Evolutionary conservation across 2,797 vertebrate species (phyloP).

Genomic region (Emys orbicularis): DNA sequence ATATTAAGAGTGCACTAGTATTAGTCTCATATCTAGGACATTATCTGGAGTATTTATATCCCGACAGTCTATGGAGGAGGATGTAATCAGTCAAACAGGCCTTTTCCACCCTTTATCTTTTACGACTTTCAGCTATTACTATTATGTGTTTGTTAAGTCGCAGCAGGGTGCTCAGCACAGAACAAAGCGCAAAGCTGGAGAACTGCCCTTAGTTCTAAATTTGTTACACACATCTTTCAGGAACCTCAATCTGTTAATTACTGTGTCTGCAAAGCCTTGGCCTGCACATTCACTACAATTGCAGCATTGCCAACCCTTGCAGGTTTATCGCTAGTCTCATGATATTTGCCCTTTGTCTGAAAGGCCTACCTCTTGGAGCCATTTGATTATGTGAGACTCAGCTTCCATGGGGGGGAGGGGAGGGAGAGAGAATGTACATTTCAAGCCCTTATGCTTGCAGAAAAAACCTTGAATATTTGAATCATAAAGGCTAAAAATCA

Average conservation of each 20-base stretch:
- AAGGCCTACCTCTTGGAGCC: conserved; percentile 26
- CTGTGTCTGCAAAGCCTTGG: conserved; percentile 53
- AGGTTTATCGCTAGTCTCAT: conserved; percentile 58
- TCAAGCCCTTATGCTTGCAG: neutral
- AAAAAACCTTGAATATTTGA: neutral
- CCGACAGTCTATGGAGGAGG: neutral
- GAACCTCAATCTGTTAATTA: conserved; percentile 64
- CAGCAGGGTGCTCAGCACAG: neutral
- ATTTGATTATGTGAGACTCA: conserved; percentile 49
- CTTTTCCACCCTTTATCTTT: conserved; percentile 35
- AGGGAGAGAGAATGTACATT: neutral
- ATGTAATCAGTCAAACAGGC: neutral
- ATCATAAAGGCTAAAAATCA: neutral
- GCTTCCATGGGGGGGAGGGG: neutral
- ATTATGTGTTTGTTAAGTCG: neutral
- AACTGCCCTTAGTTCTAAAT: conserved; percentile 44
- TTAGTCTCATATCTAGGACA: neutral
- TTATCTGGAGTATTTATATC: neutral
- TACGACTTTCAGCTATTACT: neutral
- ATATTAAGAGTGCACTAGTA: neutral
- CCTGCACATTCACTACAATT: conserved; percentile 70
- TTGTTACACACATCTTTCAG: conserved; percentile 45
- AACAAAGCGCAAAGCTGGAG: conserved; percentile 19
- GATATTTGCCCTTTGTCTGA: conserved; percentile 52
- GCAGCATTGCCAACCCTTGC: conserved; percentile 50